Evolutionary conservation across 2,113 vertebrate genomes (phyloP).

Genomic region (Motacilla alba): DNA sequence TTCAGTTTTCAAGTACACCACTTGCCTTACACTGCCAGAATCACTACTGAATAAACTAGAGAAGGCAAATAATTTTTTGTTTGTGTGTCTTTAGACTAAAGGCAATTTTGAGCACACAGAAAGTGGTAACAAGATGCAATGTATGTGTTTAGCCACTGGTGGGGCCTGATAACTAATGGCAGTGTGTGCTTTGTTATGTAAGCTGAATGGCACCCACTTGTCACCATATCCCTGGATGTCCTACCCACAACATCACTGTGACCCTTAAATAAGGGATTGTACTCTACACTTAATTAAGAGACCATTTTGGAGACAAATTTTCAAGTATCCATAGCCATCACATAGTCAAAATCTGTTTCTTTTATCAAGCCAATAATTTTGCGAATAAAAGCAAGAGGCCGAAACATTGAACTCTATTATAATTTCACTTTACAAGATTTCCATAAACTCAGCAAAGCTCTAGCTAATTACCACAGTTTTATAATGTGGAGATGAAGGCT

Average conservation of each 20-base stretch:
- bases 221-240: background rate
- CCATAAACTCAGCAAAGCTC: constrained; percentile 39
- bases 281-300: background rate
- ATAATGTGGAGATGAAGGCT: background rate
- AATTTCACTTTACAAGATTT: constrained; percentile 35
- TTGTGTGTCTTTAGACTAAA: background rate
- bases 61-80: background rate
- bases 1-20: background rate
- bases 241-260: background rate
- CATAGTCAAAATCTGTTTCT: constrained; percentile 14
- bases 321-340: background rate
- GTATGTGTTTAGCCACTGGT: background rate
- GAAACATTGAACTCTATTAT: background rate
- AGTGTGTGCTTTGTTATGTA: background rate
- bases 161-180: background rate
- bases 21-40: background rate
- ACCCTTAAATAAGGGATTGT: background rate
- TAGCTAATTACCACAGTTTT: constrained; percentile 38
- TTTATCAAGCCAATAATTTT: constrained; percentile 7
- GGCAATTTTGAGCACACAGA: background rate
- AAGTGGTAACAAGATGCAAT: background rate
- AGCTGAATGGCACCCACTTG: background rate
- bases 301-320: background rate
- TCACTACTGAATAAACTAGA: background rate
- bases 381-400: constrained; percentile 5